These are phyloP conservation scores for Limnothrissa miodon DNA, from an alignment of 2,113 vertebrate genomes.

Conservation along the genomic window DNA sequence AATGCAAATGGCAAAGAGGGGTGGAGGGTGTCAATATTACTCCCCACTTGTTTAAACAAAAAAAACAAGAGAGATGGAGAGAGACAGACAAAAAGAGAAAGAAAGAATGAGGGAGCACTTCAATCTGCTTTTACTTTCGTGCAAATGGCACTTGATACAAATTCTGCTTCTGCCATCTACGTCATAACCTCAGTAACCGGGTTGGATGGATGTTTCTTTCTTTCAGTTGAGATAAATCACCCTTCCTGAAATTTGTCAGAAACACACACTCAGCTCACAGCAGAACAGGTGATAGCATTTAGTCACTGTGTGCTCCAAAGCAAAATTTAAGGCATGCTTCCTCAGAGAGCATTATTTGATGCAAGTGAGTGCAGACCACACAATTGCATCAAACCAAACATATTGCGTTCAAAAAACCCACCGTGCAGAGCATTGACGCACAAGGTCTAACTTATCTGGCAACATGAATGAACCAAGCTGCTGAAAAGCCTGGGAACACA, in stretches of 20 bases:
- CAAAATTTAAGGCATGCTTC: slow-evolving; percentile 7
- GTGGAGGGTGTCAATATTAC: slow-evolving; percentile 45
- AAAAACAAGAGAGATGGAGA: not conserved
- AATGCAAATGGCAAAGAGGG: slow-evolving; percentile 46
- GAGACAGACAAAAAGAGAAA: not conserved
- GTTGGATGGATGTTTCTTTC: slow-evolving; percentile 40
- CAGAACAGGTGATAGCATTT: slow-evolving; percentile 36
- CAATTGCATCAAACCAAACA: not conserved
- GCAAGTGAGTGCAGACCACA: slow-evolving; percentile 11
- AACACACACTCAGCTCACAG: slow-evolving; percentile 5
- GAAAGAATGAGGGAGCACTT: slow-evolving; percentile 33
- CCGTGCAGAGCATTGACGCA: not conserved
- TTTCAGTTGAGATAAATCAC: slow-evolving; percentile 50
- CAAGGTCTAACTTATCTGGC: not conserved
- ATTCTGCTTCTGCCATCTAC: slow-evolving; percentile 49
- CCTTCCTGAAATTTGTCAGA: slow-evolving; percentile 52
- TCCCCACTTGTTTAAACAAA: slow-evolving; percentile 38
- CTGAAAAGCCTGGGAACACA: not conserved
- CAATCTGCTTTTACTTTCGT: slow-evolving; percentile 46
- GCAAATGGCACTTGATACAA: slow-evolving; percentile 44
- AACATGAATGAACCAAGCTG: not conserved
- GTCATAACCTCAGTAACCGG: slow-evolving; percentile 47
- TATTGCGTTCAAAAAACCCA: not conserved
- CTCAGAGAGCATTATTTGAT: not conserved
- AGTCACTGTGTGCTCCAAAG: slow-evolving; percentile 21